A percentile compares a stretch with the other conserved stretches of the same genome.
phyloP scores from a whole-genome alignment of 2,797 vertebrate genomes.

The Parauchenoglanis punctatus region DNA sequence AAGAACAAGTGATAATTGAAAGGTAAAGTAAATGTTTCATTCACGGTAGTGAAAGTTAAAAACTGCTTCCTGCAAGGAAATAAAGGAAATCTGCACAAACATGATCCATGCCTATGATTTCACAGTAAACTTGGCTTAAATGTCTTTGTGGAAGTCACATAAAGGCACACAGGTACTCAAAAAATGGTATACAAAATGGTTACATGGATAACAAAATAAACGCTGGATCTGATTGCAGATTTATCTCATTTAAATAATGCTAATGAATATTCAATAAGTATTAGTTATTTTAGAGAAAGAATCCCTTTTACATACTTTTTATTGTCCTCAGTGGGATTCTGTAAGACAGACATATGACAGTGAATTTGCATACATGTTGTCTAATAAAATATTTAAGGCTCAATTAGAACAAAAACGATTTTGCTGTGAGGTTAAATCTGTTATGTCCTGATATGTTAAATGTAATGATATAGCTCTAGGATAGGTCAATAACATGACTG shows the following conservation, averaged over 20 bases:
- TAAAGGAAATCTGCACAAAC: neutral
- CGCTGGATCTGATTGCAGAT: neutral
- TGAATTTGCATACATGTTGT: neutral
- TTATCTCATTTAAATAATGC: neutral
- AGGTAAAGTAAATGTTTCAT: neutral
- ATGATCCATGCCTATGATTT: neutral
- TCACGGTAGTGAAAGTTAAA: neutral
- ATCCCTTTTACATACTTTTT: neutral
- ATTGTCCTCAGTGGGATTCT: neutral
- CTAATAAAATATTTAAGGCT: neutral
- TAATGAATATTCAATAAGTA: neutral
- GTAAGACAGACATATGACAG: neutral
- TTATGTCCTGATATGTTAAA: too few relatives aligned
- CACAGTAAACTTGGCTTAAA: neutral
- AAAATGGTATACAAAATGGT: neutral
- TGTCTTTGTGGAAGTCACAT: neutral
- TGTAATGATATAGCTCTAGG: neutral
- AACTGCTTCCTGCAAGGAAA: conserved; percentile 8
- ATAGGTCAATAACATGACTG: neutral
- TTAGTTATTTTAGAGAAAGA: neutral
- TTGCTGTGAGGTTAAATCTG: neutral
- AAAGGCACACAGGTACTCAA: neutral
- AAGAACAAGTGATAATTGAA: neutral
- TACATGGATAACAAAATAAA: neutral
- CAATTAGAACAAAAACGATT: neutral